Evolutionary conservation across 1,140 invertebrate genomes (phyloP).

Genomic region (Trichonephila inaurata): DNA sequence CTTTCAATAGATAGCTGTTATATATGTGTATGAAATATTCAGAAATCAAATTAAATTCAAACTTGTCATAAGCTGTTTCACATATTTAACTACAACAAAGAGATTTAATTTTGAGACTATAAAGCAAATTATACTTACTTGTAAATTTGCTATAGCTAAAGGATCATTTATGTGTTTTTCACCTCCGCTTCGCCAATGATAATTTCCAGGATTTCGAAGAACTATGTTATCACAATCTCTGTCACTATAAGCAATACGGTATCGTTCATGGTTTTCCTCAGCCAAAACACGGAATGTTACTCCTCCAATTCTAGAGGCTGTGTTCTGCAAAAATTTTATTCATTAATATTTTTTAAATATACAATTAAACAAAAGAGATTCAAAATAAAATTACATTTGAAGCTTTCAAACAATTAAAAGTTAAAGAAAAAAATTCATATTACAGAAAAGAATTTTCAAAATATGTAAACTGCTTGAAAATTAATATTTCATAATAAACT

Average conservation of each 20-base stretch:
- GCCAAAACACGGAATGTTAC: constrained; percentile 94
- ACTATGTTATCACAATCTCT: constrained; percentile 87
- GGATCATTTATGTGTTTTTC: constrained; percentile 99
- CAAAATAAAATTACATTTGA: background rate
- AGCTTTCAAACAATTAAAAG: no score
- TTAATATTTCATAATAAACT: no score
- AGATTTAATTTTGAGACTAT: no score
- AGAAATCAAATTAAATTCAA: no score
- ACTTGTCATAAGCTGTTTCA: no score
- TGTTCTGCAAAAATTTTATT: constrained; percentile 85
- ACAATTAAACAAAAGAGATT: background rate
- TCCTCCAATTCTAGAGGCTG: constrained; percentile 96
- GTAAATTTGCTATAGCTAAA: constrained; percentile 94
- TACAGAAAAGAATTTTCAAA: background rate
- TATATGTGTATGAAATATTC: no score
- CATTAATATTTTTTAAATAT: background rate
- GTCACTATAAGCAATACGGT: constrained; percentile 89
- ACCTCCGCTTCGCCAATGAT: constrained; percentile 97
- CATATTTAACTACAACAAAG: no score
- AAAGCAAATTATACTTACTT: constrained; percentile 82
- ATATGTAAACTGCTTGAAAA: no score
- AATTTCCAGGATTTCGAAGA: constrained; percentile 95
- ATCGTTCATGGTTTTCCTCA: constrained; percentile 92
- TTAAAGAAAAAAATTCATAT: background rate
- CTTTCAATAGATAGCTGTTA: no score